Percentiles rank a stretch among this genome's conserved stretches.
Conservation (phyloP, 1,140 invertebrate species). For the Acromyrmex echinatior region DNA sequence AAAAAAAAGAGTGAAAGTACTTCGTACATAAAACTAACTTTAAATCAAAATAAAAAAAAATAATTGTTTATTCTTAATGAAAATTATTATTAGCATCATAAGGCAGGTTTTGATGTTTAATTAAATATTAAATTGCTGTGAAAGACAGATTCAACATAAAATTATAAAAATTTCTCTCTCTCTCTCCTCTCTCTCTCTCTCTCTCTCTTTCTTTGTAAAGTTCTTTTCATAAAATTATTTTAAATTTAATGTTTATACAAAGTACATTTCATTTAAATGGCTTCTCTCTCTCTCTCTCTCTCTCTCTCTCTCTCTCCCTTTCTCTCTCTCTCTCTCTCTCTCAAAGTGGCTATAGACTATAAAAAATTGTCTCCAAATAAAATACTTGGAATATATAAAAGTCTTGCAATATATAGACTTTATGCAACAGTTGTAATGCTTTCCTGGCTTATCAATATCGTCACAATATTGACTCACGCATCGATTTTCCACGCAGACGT, state of each 20-base stretch:
- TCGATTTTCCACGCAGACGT: neutral
- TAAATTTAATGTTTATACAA: slow-evolving; percentile 6
- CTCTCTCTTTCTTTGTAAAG: neutral
- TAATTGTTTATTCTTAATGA: slow-evolving; percentile 36
- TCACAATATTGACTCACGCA: neutral
- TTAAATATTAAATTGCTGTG: slow-evolving; percentile 3
- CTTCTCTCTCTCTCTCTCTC: neutral
- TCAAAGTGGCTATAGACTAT: neutral
- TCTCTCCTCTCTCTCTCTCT: neutral
- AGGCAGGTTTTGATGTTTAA: neutral
- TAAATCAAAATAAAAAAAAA: slow-evolving; percentile 23
- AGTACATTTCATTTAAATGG: neutral
- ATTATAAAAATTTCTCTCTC: neutral
- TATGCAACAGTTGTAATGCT: neutral
- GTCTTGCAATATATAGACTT: slow-evolving; percentile 6
- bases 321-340: neutral
- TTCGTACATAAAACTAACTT: slow-evolving; percentile 33
- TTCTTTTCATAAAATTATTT: neutral
- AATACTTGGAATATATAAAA: neutral
- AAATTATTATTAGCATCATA: slow-evolving; percentile 26
- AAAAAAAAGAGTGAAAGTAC: neutral
- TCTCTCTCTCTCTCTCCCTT: slow-evolving; percentile 2
- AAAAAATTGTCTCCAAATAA: neutral
- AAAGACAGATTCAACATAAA: neutral
- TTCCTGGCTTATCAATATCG: slow-evolving; percentile 11